phyloP scores from a whole-genome alignment of 2,797 vertebrate genomes.

The Sebastes itinus region DNA sequence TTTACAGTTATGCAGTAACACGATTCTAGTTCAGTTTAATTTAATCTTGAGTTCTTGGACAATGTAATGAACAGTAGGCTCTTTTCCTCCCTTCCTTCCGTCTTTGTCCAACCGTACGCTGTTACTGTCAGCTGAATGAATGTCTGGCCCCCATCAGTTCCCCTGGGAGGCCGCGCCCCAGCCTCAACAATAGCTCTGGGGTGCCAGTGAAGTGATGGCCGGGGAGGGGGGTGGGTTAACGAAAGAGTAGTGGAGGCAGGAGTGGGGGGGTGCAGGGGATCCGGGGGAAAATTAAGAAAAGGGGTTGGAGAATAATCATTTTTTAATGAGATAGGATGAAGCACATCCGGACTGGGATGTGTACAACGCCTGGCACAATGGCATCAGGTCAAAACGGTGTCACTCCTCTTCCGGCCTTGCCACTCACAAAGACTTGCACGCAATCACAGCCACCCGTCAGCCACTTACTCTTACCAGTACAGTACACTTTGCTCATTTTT shows the following conservation, averaged over 20 bases:
- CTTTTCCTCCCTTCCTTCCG: constrained; percentile 14
- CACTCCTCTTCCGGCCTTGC: constrained; percentile 45
- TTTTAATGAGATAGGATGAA: constrained; percentile 80
- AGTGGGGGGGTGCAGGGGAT: constrained; percentile 34
- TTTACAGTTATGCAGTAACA: neutral
- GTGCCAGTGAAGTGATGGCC: constrained; percentile 54
- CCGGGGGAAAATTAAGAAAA: constrained; percentile 68
- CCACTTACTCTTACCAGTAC: constrained; percentile 8
- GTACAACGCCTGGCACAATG: constrained; percentile 62
- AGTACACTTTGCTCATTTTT: neutral
- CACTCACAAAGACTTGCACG: constrained; percentile 53
- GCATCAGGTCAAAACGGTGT: constrained; percentile 57
- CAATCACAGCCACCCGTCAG: constrained; percentile 41
- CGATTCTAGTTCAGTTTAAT: neutral
- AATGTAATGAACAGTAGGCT: neutral
- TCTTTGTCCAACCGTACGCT: constrained; percentile 31
- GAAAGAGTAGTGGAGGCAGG: constrained; percentile 32
- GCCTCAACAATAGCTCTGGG: constrained; percentile 72
- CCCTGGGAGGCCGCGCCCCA: constrained; percentile 67
- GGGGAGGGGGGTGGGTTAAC: constrained; percentile 17
- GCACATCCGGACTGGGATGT: constrained; percentile 67
- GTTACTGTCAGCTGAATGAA: constrained; percentile 70
- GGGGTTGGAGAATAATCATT: constrained; percentile 59
- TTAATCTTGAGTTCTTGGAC: constrained; percentile 2
- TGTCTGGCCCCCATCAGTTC: constrained; percentile 56